Evolutionary conservation across 2,113 vertebrate species (phyloP).

Genomic region (Chionodraco myersi): DNA sequence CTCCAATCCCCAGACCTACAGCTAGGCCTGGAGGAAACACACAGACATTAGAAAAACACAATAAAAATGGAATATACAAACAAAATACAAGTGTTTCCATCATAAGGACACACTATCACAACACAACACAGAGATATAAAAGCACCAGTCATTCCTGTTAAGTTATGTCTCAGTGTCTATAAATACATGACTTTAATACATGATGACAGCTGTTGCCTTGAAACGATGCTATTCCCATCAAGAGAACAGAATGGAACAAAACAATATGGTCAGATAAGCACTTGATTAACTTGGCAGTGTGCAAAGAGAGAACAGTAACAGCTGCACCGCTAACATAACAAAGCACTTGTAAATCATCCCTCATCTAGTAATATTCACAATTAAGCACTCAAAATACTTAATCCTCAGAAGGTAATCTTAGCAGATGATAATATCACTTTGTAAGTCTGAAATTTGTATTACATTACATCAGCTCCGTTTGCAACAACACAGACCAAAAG

Average conservation of each 20-base stretch:
- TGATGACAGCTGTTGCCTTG: background rate
- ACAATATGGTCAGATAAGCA: background rate
- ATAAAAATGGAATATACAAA: background rate
- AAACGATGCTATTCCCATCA: background rate
- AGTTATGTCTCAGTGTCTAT: background rate
- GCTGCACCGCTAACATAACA: background rate
- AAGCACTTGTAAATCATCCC: background rate
- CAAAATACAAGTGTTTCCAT: no score
- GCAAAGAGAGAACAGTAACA: background rate
- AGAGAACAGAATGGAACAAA: background rate
- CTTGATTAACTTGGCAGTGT: background rate
- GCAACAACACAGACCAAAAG: no score
- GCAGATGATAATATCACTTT: background rate
- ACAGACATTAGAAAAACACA: slow-evolving; percentile 21
- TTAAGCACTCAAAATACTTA: background rate
- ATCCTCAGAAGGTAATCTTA: background rate
- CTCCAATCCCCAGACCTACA: slow-evolving; percentile 94
- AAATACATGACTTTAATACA: background rate
- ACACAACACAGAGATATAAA: background rate
- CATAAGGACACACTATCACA: no score
- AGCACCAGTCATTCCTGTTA: background rate
- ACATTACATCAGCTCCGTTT: no score
- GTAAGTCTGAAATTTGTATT: no score
- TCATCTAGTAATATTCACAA: background rate
- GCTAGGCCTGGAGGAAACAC: slow-evolving; percentile 87